Conservation (phyloP, 92 coral and sea anemone species). For the Desmophyllum pertusum region DNA sequence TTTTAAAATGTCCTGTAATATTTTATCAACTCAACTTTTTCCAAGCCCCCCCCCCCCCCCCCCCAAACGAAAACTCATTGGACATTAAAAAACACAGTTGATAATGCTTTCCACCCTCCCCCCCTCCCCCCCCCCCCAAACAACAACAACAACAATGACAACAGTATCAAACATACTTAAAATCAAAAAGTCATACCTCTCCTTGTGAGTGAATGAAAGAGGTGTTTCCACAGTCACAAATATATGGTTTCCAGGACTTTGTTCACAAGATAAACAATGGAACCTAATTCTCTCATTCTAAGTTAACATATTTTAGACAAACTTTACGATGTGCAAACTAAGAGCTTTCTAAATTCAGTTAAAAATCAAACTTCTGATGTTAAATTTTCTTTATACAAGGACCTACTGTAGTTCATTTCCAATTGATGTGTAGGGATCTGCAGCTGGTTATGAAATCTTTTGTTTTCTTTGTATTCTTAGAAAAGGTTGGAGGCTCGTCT, state of each 20-base stretch:
- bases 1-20: not conserved
- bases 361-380: not conserved
- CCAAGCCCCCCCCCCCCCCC: too few relatives aligned
- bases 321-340: too few relatives aligned
- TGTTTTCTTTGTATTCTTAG: conserved; percentile 34
- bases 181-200: too few relatives aligned
- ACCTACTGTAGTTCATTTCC: not conserved
- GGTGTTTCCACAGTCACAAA: not conserved
- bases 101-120: not conserved
- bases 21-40: not conserved
- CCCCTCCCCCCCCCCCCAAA: too few relatives aligned
- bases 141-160: too few relatives aligned
- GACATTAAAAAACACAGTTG: not conserved
- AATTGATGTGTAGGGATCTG: too few relatives aligned
- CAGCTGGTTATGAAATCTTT: not conserved
- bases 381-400: not conserved
- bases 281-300: not conserved
- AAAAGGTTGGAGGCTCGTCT: conserved; percentile 97
- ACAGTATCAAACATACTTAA: too few relatives aligned
- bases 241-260: not conserved
- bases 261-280: too few relatives aligned
- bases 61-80: not conserved
- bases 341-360: not conserved
- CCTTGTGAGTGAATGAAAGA: not conserved
- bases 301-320: too few relatives aligned